A percentile compares a stretch with the other conserved stretches of the same genome.
Conservation (phyloP, 2,888 invertebrate species). For the Mythimna ferrago region DNA sequence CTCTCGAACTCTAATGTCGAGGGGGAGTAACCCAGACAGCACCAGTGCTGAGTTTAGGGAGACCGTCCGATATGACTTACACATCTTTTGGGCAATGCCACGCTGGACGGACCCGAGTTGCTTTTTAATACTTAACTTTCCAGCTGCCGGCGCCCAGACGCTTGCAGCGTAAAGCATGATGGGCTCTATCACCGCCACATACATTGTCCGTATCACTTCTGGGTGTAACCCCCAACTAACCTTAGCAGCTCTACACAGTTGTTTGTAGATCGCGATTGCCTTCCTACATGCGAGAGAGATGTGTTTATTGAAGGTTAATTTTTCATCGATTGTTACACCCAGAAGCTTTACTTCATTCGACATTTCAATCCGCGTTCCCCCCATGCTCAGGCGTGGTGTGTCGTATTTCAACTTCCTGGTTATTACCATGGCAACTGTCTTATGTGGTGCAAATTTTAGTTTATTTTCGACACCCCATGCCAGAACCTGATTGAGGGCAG, state of each 20-base stretch:
- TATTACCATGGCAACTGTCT: too few relatives aligned
- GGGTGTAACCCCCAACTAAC: too few relatives aligned
- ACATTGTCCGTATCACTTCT: neutral
- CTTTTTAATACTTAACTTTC: neutral
- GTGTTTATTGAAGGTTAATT: constrained; percentile 5
- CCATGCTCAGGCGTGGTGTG: too few relatives aligned
- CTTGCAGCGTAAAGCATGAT: constrained; percentile 32
- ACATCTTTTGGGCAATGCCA: constrained; percentile 40
- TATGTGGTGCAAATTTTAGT: too few relatives aligned
- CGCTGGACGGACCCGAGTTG: constrained; percentile 26
- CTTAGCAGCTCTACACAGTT: neutral
- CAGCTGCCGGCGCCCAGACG: constrained; percentile 38
- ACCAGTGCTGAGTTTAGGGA: too few relatives aligned
- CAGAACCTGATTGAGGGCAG: too few relatives aligned
- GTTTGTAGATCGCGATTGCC: neutral
- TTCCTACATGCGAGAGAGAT: neutral
- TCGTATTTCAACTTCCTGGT: too few relatives aligned
- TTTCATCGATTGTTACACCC: constrained; percentile 42
- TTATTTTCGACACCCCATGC: too few relatives aligned
- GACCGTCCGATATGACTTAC: constrained; percentile 36
- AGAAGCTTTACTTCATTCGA: constrained; percentile 36
- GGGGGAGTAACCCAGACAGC: too few relatives aligned
- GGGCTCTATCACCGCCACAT: constrained; percentile 22
- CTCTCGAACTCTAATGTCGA: neutral
- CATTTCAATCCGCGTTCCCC: constrained; percentile 6